phyloP scores from a whole-genome alignment of 2,888 invertebrate species.

The Drosophila mimica region DNA sequence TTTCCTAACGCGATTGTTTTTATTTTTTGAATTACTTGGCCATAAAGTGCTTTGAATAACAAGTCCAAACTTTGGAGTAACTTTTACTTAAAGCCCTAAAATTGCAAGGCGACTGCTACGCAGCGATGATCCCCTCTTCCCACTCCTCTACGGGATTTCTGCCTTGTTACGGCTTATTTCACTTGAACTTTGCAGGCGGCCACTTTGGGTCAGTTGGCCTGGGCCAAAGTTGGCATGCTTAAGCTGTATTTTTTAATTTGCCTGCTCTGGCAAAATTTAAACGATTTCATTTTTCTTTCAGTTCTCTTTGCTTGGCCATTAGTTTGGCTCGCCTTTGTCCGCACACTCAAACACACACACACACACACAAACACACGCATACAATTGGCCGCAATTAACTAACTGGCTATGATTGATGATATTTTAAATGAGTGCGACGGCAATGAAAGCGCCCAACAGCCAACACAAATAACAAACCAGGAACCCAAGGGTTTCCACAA shows the following conservation, averaged over 20 bases:
- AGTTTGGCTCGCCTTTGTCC: slow-evolving; percentile 58
- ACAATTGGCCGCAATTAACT: slow-evolving; percentile 74
- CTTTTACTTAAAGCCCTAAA: slow-evolving; percentile 66
- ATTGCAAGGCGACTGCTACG: slow-evolving; percentile 13
- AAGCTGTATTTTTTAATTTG: slow-evolving; percentile 75
- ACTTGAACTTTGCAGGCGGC: slow-evolving; percentile 67
- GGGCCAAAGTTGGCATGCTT: slow-evolving; percentile 71
- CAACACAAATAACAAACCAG: slow-evolving; percentile 6
- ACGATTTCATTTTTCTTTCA: slow-evolving; percentile 54
- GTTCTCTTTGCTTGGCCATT: slow-evolving; percentile 51
- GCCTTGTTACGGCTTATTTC: slow-evolving; percentile 76
- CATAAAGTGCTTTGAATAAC: slow-evolving; percentile 64
- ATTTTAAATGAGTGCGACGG: slow-evolving; percentile 78
- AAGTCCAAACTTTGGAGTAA: slow-evolving; percentile 65
- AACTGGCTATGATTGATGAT: slow-evolving; percentile 82
- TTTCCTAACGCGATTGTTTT: slow-evolving; percentile 22
- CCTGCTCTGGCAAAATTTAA: slow-evolving; percentile 67
- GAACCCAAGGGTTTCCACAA: slow-evolving; percentile 35
- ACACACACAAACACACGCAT: slow-evolving; percentile 12
- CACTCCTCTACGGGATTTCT: neutral
- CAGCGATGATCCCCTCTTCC: neutral
- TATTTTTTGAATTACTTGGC: slow-evolving; percentile 42
- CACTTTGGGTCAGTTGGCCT: slow-evolving; percentile 64
- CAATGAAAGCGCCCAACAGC: slow-evolving; percentile 44
- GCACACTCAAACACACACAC: neutral